Evolutionary conservation across 1,140 invertebrate genomes (phyloP).

Genomic region (Magallana angulata): DNA sequence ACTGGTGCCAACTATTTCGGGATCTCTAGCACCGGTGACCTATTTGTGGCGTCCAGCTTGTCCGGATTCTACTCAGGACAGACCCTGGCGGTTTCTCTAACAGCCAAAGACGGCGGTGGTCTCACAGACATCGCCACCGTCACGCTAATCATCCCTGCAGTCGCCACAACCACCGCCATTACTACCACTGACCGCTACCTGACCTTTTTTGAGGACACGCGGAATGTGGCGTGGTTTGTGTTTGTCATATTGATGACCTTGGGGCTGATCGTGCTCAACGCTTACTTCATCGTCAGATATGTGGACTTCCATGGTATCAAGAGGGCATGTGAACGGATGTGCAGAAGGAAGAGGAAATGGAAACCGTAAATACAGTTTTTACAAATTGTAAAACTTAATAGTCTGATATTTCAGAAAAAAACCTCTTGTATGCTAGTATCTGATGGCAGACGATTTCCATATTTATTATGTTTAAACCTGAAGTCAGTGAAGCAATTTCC

Average conservation of each 20-base stretch:
- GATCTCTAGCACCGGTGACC: conserved; percentile 8
- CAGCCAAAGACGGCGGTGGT: conserved; percentile 38
- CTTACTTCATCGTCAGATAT: not conserved
- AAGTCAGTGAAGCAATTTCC: too few relatives aligned
- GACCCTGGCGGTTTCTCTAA: not conserved
- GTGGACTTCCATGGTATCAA: not conserved
- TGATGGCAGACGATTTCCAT: too few relatives aligned
- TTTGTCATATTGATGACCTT: not conserved
- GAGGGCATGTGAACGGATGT: not conserved
- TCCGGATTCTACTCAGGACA: conserved; percentile 22
- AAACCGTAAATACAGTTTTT: not conserved
- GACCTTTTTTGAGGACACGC: conserved; percentile 45
- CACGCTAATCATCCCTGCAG: conserved; percentile 33
- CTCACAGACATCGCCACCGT: conserved; percentile 29
- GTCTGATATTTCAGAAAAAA: too few relatives aligned
- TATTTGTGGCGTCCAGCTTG: not conserved
- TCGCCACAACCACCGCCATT: conserved; percentile 40
- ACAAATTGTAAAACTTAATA: too few relatives aligned
- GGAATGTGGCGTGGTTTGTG: conserved; percentile 37
- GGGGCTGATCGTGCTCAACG: not conserved
- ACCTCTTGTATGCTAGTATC: too few relatives aligned
- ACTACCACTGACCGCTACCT: conserved; percentile 54
- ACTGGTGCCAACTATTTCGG: conserved; percentile 1
- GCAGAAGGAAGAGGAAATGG: conserved; percentile 17
- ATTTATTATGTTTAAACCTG: too few relatives aligned